Evolutionary conservation across 2,888 invertebrate species (phyloP), one percentile per base, ranked within the genome.

Genomic region (Amphipyra tragopoginis): DNA sequence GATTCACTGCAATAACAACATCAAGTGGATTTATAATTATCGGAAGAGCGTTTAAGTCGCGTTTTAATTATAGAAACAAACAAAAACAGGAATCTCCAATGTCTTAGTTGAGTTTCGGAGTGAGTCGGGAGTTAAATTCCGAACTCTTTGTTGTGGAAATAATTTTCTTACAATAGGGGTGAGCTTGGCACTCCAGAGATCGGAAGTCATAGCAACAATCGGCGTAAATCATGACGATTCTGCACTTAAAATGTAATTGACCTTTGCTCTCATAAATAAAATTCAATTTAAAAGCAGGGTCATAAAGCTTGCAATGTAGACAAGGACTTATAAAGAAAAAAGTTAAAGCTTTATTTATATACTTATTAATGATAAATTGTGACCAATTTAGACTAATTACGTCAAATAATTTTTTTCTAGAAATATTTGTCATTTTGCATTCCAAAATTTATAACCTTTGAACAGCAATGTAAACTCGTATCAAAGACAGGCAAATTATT

Each of bases 61-160:
- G 88, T 88, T 92, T 92, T 93, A 91, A 92, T 93, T 92, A 91
- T 86, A 91, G 88, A 91, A 92, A 92, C 90, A 92, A 92, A 92
- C 90, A 91, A 88, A 89, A 92, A 88, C 87, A 86, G 80, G 86
- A 86, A 87, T 88, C 88, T 87, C 83, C 81, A 81, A 85, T 86
- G 89, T 89, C 90, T 91, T 91, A 85, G 83, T 75, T 75, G 81
- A 87, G 84, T 88, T 84, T 63, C 70, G 73, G 76, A 85, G 84
- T 84, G 84, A 86, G 84, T 84, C 77, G 78, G 79, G 81, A 85
- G 81, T 87, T 86, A 85, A 84, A 87, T 84, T 86, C 82, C 75
- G 62, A 83, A 84, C 83, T 84, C 84, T 86, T 85, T 84, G 85
- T 82, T 81, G 82, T 83, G 79, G 70, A 79, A 79, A 72, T 81